Evolutionary conservation across 2,888 invertebrate genomes (phyloP).

Genomic region (Pammene fasciana): DNA sequence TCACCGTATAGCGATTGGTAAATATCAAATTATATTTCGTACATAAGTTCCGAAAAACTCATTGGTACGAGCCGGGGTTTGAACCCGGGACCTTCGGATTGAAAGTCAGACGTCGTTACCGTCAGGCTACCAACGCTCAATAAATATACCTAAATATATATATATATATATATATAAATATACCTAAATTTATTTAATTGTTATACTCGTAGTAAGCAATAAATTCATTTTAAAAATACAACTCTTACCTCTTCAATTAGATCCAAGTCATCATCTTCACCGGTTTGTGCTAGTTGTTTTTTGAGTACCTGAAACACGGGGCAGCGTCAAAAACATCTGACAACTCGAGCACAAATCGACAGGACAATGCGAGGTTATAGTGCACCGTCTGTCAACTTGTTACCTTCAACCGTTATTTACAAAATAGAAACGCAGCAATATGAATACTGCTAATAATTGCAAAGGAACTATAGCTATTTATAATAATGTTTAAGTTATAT

Average conservation of each 20-base stretch:
- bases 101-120: no score
- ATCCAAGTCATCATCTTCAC: slow-evolving; percentile 72
- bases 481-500: slow-evolving; percentile 24
- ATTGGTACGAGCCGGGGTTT: no score
- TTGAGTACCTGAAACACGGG: slow-evolving; percentile 67
- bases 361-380: neutral
- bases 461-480: slow-evolving; percentile 21
- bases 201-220: no score
- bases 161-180: no score
- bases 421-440: slow-evolving; percentile 24
- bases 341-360: neutral
- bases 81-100: no score
- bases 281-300: slow-evolving; percentile 70
- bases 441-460: slow-evolving; percentile 25
- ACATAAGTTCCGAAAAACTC: no score
- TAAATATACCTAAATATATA: no score
- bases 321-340: neutral
- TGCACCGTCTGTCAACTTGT: slow-evolving; percentile 13
- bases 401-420: neutral
- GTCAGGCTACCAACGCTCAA: no score
- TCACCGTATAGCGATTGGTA: no score
- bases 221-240: no score
- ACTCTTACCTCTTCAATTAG: slow-evolving; percentile 66
- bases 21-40: no score
- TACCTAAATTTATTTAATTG: no score